Evolutionary conservation across 2,888 invertebrate species (phyloP), one percentile per base, ranked within the genome.

Genomic region (Andrena dorsata): DNA sequence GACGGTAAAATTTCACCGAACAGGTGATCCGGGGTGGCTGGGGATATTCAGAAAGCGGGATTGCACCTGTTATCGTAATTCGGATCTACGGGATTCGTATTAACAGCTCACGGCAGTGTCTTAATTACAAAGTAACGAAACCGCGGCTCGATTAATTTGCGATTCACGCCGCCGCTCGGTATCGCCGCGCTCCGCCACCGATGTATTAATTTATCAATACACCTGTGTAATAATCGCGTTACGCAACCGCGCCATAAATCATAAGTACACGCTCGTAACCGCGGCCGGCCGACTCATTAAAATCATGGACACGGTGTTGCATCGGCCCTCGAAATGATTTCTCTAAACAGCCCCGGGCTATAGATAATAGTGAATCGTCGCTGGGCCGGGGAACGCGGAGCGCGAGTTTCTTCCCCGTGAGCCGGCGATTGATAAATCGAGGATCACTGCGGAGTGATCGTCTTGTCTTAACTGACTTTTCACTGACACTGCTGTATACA

Each of bases 151-250:
- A 81, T 82, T 82, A 81, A 81, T 81, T 81, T 32, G 47, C 66
- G 61, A 72, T 58, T 58, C 82, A 35, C 71, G 8, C 60, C 16
- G 10, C 23, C 13, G 8, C 20, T 47, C 23, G 26, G 41, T 49
- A 47, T 64, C 64, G 72, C 66, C 32, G 10, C 58, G 47, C 49
- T 20, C 20, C 51, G 49, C 56, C 76, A 66, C 49, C 61, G 63
- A 47, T 65, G 74, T 90, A 91, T 92, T 90, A 92, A 93, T 93
- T 92, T 90, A 92, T 92, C 92, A 90, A 89, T 91, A 88, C 87
- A 85, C 87, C 84, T 82, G 80, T 86, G 87, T 90, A 91, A 92
- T 92, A 92, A 93, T 92, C 90, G 90, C 90, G 88, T 92, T 92
- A 92, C 88, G 89, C 90, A 91, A 92, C 90, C 89, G 86, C 76